Percentiles rank a stretch among this genome's conserved stretches.
Evolutionary conservation across 2,113 vertebrate genomes (phyloP).

Genomic region (Phaethon lepturus): DNA sequence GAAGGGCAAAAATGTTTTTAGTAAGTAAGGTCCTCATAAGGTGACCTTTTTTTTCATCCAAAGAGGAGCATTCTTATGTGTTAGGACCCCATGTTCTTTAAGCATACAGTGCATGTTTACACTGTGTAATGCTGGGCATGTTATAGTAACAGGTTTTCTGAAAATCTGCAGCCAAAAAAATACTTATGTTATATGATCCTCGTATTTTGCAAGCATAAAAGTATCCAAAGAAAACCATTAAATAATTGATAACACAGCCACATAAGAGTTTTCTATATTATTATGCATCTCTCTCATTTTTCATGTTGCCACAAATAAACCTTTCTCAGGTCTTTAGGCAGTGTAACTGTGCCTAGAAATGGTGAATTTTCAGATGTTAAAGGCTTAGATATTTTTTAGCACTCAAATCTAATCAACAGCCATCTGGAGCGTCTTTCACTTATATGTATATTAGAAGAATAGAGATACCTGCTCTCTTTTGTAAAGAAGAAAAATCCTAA

Average conservation of each 20-base stretch:
- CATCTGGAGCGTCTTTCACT: constrained; percentile 34
- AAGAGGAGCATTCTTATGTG: background rate
- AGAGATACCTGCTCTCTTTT: background rate
- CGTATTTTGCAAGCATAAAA: background rate
- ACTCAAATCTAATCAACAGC: constrained; percentile 43
- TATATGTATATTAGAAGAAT: background rate
- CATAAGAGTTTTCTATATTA: background rate
- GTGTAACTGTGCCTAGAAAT: background rate
- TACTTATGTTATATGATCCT: background rate
- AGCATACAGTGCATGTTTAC: background rate
- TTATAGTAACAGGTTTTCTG: background rate
- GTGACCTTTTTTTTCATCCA: background rate
- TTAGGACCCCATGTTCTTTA: background rate
- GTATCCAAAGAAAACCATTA: background rate
- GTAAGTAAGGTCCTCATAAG: background rate
- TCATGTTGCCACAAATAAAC: background rate
- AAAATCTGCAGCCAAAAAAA: background rate
- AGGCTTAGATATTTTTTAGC: background rate
- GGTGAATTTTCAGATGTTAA: constrained; percentile 9
- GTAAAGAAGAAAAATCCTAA: background rate
- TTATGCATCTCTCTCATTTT: background rate
- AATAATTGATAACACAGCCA: background rate
- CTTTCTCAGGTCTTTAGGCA: background rate
- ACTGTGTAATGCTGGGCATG: background rate
- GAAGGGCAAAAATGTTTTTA: background rate